These are phyloP conservation scores for Pelochelys cantorii DNA, from an alignment of 2,797 vertebrate species.

Conservation along the genomic window DNA sequence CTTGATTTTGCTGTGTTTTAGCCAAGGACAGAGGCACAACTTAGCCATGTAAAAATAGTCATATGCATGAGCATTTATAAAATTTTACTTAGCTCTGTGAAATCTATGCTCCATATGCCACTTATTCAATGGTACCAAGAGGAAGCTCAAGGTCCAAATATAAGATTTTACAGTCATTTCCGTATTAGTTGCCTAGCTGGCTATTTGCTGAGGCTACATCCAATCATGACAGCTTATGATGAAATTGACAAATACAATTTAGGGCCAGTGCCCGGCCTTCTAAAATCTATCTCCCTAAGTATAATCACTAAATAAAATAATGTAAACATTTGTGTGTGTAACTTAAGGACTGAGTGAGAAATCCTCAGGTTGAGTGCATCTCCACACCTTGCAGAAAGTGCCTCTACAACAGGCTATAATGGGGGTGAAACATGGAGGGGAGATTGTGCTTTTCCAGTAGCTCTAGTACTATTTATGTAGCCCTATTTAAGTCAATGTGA, in stretches of 20 bases:
- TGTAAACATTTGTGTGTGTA: too few species aligned
- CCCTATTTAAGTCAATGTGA: not conserved
- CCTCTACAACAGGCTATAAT: not conserved
- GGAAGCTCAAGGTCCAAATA: fast-evolving
- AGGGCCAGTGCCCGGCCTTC: not conserved
- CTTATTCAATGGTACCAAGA: not conserved
- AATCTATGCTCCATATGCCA: not conserved
- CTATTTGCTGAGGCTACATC: not conserved
- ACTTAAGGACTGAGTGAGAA: not conserved
- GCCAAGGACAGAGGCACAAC: not conserved
- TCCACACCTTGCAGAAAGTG: not conserved
- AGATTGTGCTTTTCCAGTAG: not conserved
- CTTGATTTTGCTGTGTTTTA: not conserved
- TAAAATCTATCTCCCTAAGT: not conserved
- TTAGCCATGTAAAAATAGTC: not conserved
- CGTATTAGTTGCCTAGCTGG: not conserved
- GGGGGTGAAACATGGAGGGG: not conserved
- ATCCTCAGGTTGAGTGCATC: not conserved
- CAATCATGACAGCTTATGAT: not conserved
- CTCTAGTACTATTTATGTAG: too few species aligned
- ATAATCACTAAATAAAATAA: too few species aligned
- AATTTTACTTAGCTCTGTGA: not conserved
- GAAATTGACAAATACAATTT: not conserved
- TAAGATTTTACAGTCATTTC: not conserved
- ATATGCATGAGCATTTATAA: not conserved